These are phyloP conservation scores for Mesoligia furuncula DNA, from an alignment of 2,888 invertebrate species.

Conservation along the genomic window DNA sequence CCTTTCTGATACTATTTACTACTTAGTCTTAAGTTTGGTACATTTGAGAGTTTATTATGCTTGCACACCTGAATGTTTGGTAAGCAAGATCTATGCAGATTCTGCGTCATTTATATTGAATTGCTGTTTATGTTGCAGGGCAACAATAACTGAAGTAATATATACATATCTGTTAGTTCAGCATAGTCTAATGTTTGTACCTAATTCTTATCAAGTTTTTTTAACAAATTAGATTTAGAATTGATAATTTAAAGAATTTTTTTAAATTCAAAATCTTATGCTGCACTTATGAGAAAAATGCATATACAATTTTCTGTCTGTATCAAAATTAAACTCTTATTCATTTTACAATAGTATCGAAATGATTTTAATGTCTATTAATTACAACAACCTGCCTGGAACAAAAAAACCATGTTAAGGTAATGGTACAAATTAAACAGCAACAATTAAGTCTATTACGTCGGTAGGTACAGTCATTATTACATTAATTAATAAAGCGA, in stretches of 20 bases:
- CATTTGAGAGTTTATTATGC: conserved; percentile 44
- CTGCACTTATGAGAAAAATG: background rate
- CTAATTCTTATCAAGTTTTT: background rate
- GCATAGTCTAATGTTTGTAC: background rate
- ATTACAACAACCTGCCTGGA: background rate
- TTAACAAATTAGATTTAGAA: background rate
- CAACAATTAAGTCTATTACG: conserved; percentile 25
- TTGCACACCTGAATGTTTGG: conserved; percentile 41
- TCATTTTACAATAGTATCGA: background rate
- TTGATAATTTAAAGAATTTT: background rate
- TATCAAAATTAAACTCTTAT: background rate
- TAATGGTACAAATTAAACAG: conserved; percentile 30
- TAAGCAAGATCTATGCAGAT: conserved; percentile 26
- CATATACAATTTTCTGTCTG: background rate
- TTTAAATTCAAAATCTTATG: conserved; percentile 12
- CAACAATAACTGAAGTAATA: background rate
- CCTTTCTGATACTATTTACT: conserved; percentile 85
- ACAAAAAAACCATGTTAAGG: conserved; percentile 30
- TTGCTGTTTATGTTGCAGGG: background rate
- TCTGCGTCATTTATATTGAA: conserved; percentile 9
- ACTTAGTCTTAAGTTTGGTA: conserved; percentile 62
- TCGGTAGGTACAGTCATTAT: conserved; percentile 24
- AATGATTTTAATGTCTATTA: conserved; percentile 5
- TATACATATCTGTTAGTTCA: background rate
- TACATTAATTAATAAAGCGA: conserved; percentile 43